Conservation (phyloP, 2,797 vertebrate genomes). For the Borostomias antarcticus region DNA sequence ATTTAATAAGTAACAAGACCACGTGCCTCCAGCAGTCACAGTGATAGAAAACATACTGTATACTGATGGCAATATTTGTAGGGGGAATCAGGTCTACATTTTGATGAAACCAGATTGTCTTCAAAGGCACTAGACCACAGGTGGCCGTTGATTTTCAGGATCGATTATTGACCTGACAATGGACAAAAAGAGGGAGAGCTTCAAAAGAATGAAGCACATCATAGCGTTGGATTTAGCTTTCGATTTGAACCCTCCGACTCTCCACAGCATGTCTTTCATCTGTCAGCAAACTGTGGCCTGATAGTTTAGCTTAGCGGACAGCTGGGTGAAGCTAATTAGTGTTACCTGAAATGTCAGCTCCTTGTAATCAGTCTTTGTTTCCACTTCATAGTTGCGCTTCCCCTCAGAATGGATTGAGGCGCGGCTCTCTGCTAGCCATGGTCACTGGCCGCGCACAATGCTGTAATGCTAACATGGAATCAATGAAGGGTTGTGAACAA, state of each 20-base stretch:
- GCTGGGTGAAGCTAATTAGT: slow-evolving; percentile 31
- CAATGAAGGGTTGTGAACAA: background rate
- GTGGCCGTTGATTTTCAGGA: slow-evolving; percentile 11
- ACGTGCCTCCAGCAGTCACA: too few relatives aligned
- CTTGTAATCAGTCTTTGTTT: slow-evolving; percentile 22
- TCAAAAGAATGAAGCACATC: slow-evolving; percentile 30
- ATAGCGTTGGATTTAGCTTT: slow-evolving; percentile 33
- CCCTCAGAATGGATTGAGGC: background rate
- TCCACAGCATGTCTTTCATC: slow-evolving; percentile 29
- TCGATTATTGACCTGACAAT: slow-evolving; percentile 27
- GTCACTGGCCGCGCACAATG: background rate
- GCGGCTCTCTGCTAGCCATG: background rate
- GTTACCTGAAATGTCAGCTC: slow-evolving; percentile 28
- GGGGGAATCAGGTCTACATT: slow-evolving; percentile 6
- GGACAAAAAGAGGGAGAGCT: slow-evolving; percentile 12
- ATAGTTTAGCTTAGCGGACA: background rate
- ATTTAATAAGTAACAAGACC: too few relatives aligned
- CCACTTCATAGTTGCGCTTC: background rate
- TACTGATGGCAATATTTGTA: background rate
- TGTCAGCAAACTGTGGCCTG: slow-evolving; percentile 14
- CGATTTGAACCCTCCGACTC: slow-evolving; percentile 24
- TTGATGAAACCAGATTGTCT: slow-evolving; percentile 13
- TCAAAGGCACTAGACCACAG: slow-evolving; percentile 7
- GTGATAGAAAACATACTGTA: too few relatives aligned
- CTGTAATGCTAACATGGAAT: background rate